Evolutionary conservation across 2,113 vertebrate species (phyloP), one percentile per base, ranked within the genome.

Genomic region (Antigone vipio): DNA sequence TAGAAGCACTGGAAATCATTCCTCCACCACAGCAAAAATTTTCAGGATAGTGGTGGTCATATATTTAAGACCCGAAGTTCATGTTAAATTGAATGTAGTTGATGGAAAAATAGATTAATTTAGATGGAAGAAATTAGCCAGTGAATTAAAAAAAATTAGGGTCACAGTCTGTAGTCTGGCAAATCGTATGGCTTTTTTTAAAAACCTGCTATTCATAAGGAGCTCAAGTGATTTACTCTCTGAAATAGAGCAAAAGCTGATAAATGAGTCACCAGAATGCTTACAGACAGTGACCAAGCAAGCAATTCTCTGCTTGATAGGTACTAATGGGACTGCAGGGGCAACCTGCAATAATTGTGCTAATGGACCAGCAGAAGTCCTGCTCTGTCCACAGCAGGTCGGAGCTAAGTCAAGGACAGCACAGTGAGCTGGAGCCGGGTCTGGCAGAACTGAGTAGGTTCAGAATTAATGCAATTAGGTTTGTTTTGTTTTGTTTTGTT

Each of bases 201-300:
- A 94, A 94, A 97, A 60, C 22, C 49, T 87, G 60, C 56, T 89
- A 14, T 89, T 84, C 13, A 8, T 91, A 93, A 95, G 87, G 45
- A 91, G 69, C 89, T 94, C 84, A 95, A 96, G 81, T 72, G 94
- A 89, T 96, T 96, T 95, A 87, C 66, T 94, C n/a, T 62, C 68
- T 69, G 62, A 89, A 91, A 93, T 82, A 94, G 30, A 85, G 69
- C 34, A 93, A 91, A 91, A 94, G 71, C 87, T 95, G 87, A 89
- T 89, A 88, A 89, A 88, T 95, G 94, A 96, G 62, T 96, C 93
- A 93, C 93, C 49, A 60, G 93, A 97, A 91, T 53, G 58, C 81
- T 85, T 79, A 91, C 77, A 85, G 95, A 79, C 75, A 89, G 84
- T 81, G 87, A 89, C 69, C 76, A 89, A 91, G 53, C 84, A 87